Evolutionary conservation across 2,797 vertebrate genomes (phyloP).

Genomic region (Carcharodon carcharias): DNA sequence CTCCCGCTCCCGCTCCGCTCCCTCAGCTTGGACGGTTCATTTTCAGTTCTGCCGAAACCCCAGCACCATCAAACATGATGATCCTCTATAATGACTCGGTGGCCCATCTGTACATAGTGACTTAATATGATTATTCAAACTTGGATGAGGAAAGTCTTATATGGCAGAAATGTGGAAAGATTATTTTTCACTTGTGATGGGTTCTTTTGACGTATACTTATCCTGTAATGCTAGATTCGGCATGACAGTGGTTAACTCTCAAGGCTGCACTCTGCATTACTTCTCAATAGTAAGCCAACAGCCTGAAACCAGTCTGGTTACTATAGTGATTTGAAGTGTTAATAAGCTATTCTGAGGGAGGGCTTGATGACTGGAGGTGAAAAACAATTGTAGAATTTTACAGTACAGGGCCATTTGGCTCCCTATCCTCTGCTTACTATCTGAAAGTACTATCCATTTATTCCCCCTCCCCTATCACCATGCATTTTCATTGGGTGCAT

Average conservation of each 20-base stretch:
- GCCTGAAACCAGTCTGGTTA: not conserved
- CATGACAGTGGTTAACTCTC: not conserved
- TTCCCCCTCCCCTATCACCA: not conserved
- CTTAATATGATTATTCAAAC: not conserved
- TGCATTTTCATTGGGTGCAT: not conserved
- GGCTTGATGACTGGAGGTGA: not conserved
- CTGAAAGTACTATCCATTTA: not conserved
- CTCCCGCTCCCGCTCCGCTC: too few relatives aligned
- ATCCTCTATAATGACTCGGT: not conserved
- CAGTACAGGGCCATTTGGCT: not conserved
- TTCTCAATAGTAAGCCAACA: not conserved
- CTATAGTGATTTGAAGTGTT: conserved; percentile 27
- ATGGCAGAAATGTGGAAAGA: not conserved
- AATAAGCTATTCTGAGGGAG: not conserved
- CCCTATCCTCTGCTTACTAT: not conserved
- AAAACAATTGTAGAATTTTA: not conserved
- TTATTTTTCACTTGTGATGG: not conserved
- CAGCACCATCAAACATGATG: not conserved
- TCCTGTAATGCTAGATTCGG: not conserved
- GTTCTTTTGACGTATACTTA: not conserved
- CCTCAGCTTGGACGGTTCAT: not conserved
- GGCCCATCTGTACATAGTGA: too few relatives aligned
- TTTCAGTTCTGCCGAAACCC: not conserved
- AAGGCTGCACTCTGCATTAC: not conserved
- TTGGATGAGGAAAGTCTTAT: not conserved